Percentiles rank a stretch among this genome's conserved stretches.
These are phyloP conservation scores for Cryptus armator DNA, from an alignment of 2,888 invertebrate species.

Conservation along the genomic window DNA sequence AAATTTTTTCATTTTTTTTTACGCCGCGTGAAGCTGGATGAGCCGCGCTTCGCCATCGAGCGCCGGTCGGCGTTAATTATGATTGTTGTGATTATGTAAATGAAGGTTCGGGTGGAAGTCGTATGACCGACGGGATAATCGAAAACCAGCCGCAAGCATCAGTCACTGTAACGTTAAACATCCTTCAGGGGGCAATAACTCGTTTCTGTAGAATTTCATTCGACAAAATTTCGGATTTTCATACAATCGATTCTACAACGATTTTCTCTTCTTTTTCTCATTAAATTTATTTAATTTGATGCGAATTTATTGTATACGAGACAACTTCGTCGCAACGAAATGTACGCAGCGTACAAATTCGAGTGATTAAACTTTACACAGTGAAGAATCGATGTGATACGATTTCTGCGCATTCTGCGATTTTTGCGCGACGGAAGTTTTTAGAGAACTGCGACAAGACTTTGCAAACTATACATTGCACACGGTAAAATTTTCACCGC, in stretches of 20 bases:
- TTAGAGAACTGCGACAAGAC: no score
- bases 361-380: not conserved
- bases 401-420: not conserved
- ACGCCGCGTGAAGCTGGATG: not conserved
- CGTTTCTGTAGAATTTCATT: not conserved
- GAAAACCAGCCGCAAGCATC: slow-evolving; percentile 8
- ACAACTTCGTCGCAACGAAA: not conserved
- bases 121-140: slow-evolving; percentile 9
- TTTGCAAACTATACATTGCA: no score
- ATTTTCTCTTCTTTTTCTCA: not conserved
- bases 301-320: no score
- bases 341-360: not conserved
- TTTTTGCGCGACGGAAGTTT: no score
- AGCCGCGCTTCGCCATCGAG: not conserved
- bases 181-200: not conserved
- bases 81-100: slow-evolving; percentile 29
- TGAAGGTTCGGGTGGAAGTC: not conserved
- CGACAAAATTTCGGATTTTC: not conserved
- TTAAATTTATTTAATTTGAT: not conserved
- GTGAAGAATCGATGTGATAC: not conserved
- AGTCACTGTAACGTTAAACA: not conserved
- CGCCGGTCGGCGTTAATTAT: slow-evolving; percentile 27
- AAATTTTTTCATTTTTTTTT: not conserved
- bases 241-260: not conserved
- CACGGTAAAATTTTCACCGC: no score